phyloP scores from a whole-genome alignment of 1,140 invertebrate genomes.

The Palaemon carinicauda region DNA sequence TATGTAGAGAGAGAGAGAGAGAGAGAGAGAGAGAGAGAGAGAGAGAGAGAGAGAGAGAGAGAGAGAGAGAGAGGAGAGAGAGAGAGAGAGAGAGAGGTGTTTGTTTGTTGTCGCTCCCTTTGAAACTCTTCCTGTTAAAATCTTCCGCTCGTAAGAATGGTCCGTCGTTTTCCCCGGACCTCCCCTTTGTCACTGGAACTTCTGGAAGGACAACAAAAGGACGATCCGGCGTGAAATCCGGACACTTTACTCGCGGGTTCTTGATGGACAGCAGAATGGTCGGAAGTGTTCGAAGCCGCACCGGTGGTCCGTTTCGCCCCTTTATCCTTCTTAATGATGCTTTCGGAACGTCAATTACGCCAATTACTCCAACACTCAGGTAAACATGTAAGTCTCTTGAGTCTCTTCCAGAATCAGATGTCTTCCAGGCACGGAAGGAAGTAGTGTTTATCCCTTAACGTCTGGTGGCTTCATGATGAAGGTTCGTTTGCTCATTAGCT shows the following conservation, averaged over 20 bases:
- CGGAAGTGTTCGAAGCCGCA: neutral
- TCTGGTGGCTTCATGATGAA: too few species aligned
- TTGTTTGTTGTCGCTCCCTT: too few species aligned
- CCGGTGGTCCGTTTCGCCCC: neutral
- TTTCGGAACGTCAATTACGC: neutral
- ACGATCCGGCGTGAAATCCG: constrained; percentile 35
- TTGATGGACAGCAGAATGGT: constrained; percentile 35
- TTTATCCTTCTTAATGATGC: neutral
- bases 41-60: neutral
- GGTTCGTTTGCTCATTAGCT: too few species aligned
- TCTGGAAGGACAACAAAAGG: constrained; percentile 24
- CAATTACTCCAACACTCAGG: neutral
- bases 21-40: neutral
- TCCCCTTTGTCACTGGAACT: constrained; percentile 13
- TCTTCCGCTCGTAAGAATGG: too few species aligned
- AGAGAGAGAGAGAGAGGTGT: neutral
- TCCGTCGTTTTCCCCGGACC: neutral
- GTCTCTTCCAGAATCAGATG: too few species aligned
- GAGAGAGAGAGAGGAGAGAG: neutral
- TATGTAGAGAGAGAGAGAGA: neutral
- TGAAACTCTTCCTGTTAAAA: too few species aligned
- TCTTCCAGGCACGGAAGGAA: too few species aligned
- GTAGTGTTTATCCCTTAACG: too few species aligned
- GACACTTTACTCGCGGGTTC: constrained; percentile 27
- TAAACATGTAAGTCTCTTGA: too few species aligned